Evolutionary conservation across 2,888 invertebrate species (phyloP).

Genomic region (Agrilus mali): DNA sequence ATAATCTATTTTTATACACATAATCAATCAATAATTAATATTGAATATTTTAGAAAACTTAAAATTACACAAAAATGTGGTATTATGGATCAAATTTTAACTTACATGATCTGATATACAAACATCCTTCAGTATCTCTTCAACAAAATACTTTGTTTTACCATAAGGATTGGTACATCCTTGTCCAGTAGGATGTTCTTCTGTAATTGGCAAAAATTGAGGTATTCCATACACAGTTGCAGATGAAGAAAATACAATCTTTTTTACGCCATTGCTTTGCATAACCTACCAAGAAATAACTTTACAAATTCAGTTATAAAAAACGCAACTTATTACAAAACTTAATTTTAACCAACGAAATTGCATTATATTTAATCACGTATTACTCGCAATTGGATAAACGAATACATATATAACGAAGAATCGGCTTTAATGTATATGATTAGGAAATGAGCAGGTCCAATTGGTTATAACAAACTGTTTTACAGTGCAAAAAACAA

Average conservation of each 20-base stretch:
- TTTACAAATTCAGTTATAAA: too few relatives aligned
- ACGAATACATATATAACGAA: too few relatives aligned
- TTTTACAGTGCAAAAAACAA: too few relatives aligned
- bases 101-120: slow-evolving; percentile 62
- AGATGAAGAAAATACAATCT: slow-evolving; percentile 77
- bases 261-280: slow-evolving; percentile 59
- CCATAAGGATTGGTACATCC: slow-evolving; percentile 90
- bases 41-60: not conserved
- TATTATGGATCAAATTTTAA: not conserved
- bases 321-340: too few relatives aligned
- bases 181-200: slow-evolving; percentile 67
- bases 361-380: too few relatives aligned
- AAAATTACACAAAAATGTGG: slow-evolving; percentile 1
- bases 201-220: slow-evolving; percentile 69
- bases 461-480: too few relatives aligned
- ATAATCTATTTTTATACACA: too few relatives aligned
- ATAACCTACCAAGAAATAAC: slow-evolving; percentile 50
- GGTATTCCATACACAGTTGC: slow-evolving; percentile 92
- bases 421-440: too few relatives aligned
- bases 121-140: slow-evolving; percentile 83
- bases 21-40: not conserved
- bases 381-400: too few relatives aligned
- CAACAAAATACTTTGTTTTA: slow-evolving; percentile 85
- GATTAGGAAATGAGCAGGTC: too few relatives aligned
- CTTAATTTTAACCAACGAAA: too few relatives aligned